These are phyloP conservation scores for Drosophila oshimai DNA, from an alignment of 1,140 invertebrate genomes.

Conservation along the genomic window DNA sequence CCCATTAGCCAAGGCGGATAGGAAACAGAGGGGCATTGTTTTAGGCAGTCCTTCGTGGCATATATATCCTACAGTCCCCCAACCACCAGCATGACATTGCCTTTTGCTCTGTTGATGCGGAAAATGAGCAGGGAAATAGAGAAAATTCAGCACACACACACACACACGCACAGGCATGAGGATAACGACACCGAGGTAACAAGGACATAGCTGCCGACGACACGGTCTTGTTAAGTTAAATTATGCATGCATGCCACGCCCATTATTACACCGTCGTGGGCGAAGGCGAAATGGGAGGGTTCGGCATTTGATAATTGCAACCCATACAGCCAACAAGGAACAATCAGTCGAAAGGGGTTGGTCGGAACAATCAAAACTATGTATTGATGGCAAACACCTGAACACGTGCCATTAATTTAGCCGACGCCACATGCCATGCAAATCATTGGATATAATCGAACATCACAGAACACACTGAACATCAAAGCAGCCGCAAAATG, in stretches of 20 bases:
- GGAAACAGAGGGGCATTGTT: slow-evolving; percentile 39
- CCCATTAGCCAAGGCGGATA: slow-evolving; percentile 54
- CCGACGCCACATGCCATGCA: slow-evolving; percentile 1
- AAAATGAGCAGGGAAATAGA: slow-evolving; percentile 74
- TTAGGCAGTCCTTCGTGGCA: slow-evolving; percentile 44
- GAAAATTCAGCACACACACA: slow-evolving; percentile 34
- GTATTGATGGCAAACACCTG: slow-evolving; percentile 11
- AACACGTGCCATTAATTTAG: neutral
- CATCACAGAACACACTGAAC: slow-evolving; percentile 10
- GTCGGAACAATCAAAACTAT: slow-evolving; percentile 11
- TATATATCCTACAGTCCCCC: neutral
- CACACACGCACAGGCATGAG: neutral
- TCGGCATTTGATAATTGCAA: slow-evolving; percentile 45
- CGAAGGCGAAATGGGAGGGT: too few relatives aligned
- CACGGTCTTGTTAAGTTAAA: slow-evolving; percentile 76
- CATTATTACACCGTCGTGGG: slow-evolving; percentile 7
- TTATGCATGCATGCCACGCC: slow-evolving; percentile 71
- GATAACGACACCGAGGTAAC: slow-evolving; percentile 48
- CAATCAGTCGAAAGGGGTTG: slow-evolving; percentile 4
- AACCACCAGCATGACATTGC: slow-evolving; percentile 44
- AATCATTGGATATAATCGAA: slow-evolving; percentile 20
- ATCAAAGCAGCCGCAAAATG: slow-evolving; percentile 19
- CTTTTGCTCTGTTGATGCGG: slow-evolving; percentile 71
- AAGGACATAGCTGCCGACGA: slow-evolving; percentile 54
- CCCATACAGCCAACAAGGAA: neutral